Conservation (phyloP, 2,113 vertebrate genomes). For the Protobothrops flavoviridis region DNA sequence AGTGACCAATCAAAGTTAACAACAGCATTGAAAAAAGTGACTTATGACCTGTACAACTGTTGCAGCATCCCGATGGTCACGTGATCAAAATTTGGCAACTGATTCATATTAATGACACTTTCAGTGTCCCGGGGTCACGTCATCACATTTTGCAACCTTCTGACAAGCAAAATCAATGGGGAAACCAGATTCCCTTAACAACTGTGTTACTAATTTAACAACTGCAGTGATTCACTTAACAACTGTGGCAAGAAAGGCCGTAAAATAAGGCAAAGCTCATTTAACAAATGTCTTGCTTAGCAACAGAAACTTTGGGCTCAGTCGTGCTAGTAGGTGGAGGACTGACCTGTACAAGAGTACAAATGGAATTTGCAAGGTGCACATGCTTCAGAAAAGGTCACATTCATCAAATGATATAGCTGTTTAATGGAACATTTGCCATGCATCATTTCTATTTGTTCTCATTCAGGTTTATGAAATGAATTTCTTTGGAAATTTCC, state of each 20-base stretch:
- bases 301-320: neutral
- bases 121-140: neutral
- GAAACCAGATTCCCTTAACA: neutral
- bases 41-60: neutral
- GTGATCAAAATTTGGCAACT: neutral
- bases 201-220: neutral
- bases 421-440: neutral
- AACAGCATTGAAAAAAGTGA: neutral
- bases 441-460: neutral
- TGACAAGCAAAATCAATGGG: neutral
- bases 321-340: neutral
- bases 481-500: neutral
- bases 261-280: too few relatives aligned
- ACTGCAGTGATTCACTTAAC: neutral
- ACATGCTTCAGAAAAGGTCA: neutral
- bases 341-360: neutral
- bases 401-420: neutral
- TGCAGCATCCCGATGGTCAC: neutral
- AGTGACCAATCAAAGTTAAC: neutral
- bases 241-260: neutral
- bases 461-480: neutral
- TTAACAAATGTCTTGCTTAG: neutral
- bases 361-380: neutral
- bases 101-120: neutral
- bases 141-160: neutral